Evolutionary conservation across 2,113 vertebrate genomes (phyloP).

Genomic region (Tychaedon coryphoeus): DNA sequence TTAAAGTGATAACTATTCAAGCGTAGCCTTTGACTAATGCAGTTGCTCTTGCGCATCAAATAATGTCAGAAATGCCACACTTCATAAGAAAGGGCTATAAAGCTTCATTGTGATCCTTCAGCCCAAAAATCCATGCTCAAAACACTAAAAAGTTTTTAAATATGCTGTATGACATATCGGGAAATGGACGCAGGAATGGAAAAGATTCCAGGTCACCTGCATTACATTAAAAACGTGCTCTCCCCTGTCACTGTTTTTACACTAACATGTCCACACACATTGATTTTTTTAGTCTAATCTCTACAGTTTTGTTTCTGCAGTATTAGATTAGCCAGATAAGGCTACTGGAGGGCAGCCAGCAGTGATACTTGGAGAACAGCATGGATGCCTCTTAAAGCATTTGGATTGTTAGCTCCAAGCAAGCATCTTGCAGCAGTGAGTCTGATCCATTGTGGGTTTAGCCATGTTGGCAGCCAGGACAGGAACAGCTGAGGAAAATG

Average conservation of each 20-base stretch:
- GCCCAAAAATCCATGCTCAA: constrained; percentile 38
- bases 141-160: constrained; percentile 18
- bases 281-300: background rate
- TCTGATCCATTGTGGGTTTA: background rate
- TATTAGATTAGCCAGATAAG: background rate
- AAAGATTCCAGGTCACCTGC: background rate
- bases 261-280: background rate
- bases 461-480: background rate
- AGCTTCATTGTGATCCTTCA: constrained; percentile 65
- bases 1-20: constrained; percentile 67
- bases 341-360: constrained; percentile 13
- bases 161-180: background rate
- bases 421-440: background rate
- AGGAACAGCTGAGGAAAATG: constrained; percentile 18
- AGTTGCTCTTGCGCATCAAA: constrained; percentile 66
- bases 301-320: background rate
- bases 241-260: background rate
- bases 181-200: background rate
- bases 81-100: constrained; percentile 57
- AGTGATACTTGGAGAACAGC: background rate
- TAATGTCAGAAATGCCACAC: constrained; percentile 70
- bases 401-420: background rate
- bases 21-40: constrained; percentile 65
- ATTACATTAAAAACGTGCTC: background rate
- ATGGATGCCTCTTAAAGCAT: background rate